A percentile compares a stretch with the other conserved stretches of the same genome.
These are phyloP conservation scores for Eutolmus rufibarbis DNA, from an alignment of 2,888 invertebrate genomes.

Conservation along the genomic window DNA sequence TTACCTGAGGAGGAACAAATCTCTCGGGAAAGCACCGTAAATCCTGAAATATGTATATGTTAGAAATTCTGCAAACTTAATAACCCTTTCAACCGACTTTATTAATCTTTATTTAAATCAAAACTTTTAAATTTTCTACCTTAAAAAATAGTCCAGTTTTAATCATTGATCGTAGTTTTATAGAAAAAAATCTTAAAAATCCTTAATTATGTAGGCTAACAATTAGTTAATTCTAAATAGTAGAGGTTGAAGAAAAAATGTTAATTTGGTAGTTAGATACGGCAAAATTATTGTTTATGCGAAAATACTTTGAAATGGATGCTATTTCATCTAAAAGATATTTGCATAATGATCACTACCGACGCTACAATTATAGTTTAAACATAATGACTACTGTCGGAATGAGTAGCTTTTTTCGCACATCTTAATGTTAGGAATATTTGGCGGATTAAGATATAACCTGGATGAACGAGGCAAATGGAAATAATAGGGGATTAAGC, in stretches of 20 bases:
- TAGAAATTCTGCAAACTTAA: too few species aligned
- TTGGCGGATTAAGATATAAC: not conserved
- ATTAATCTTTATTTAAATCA: too few species aligned
- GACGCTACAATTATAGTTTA: not conserved
- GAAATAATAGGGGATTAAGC: not conserved
- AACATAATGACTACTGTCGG: not conserved
- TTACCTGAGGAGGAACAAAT: not conserved
- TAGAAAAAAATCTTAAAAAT: too few species aligned
- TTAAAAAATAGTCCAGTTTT: too few species aligned
- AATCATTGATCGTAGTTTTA: too few species aligned
- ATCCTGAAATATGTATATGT: not conserved
- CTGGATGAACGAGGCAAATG: not conserved
- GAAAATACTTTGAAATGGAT: not conserved
- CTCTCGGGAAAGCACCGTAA: not conserved
- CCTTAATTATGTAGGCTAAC: too few species aligned
- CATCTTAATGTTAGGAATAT: not conserved
- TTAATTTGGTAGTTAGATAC: not conserved
- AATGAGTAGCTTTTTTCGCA: not conserved
- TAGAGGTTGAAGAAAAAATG: not conserved
- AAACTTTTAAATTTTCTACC: too few species aligned
- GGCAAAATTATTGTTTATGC: not conserved
- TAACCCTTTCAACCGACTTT: too few species aligned
- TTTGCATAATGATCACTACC: not conserved
- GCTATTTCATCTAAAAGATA: not conserved
- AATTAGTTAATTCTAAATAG: not conserved